Evolutionary conservation across 2,797 vertebrate species (phyloP).

Genomic region (Periparus ater): DNA sequence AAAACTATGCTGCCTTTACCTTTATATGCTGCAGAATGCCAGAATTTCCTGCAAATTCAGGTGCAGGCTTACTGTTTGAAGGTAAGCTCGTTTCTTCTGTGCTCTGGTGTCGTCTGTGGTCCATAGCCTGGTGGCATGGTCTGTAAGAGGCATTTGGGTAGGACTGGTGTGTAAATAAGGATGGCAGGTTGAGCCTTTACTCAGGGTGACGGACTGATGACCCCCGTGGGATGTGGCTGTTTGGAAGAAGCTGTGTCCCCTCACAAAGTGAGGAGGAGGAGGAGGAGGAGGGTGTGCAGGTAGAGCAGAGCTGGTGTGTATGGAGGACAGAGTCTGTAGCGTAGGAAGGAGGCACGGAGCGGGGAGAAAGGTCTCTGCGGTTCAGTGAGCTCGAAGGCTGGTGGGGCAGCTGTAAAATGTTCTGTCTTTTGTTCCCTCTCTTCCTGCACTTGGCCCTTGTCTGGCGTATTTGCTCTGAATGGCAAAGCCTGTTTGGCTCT

Average conservation of each 20-base stretch:
- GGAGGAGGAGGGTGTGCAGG: neutral
- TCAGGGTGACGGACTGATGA: neutral
- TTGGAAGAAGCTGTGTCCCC: neutral
- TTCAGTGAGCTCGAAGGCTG: neutral
- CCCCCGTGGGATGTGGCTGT: rapidly evolving
- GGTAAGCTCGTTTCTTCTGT: rapidly evolving
- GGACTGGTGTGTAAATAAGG: neutral
- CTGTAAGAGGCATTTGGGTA: neutral
- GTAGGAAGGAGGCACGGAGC: rapidly evolving
- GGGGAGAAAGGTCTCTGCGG: neutral
- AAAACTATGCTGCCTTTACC: neutral
- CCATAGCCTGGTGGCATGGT: neutral
- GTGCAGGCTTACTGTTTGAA: neutral
- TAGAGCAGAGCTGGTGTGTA: neutral
- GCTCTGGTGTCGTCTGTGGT: neutral
- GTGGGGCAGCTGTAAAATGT: neutral
- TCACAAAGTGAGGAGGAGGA: neutral
- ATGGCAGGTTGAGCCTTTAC: neutral
- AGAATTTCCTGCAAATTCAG: conserved; percentile 11
- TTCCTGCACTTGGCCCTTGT: neutral
- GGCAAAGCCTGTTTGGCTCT: neutral
- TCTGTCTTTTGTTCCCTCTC: neutral
- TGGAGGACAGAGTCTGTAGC: neutral
- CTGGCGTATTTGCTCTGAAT: neutral
- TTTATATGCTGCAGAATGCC: neutral